Base-by-base conservation (phyloP, 2,888 invertebrate genomes). In the Thelaira solivaga region DNA sequence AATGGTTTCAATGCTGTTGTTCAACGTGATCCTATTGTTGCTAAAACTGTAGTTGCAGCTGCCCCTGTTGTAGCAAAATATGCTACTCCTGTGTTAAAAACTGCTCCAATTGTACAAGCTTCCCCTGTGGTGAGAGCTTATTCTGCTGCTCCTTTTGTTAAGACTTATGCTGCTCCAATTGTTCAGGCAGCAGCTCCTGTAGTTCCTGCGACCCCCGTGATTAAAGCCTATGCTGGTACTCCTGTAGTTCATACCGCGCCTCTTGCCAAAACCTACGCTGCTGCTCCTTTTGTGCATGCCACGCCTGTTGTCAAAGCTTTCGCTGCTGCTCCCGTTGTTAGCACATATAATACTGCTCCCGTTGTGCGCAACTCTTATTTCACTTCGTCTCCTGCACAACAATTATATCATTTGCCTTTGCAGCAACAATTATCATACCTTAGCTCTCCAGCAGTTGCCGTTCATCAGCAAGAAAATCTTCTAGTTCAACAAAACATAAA, bases 1-100 rank as follows among this genome's bases (percentile, higher is more conserved):
- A 90, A 90, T 75, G 91, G 91, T 78, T 91, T 91, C 85, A 91
- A 91, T 83, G 91, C 91, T 45, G 89, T 91, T 36, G 91, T 91
- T 13, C 89, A 89, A 82, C 90, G 90, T 79, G 90, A 90, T 83
- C 90, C 90, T 10, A 53, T 87, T 67, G 76, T 83, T 13, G 82
- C 82, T 11, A 76, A 83, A 20, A 82, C 82, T 45, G 81, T 82
- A 4, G 83, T 81, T 31, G 69, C 82, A 26, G 80, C 82, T 24
- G 80, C 83, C 41, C 79, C 76, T 11, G 75, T 53, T n/a, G 34
- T 71, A 3, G 53, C 34, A n/a, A 61, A 31, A 4, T 34, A 43
- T 36, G 59, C 43, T 34, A 76, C 71, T n/a, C n/a, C n/a, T n/a
- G n/a, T n/a, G n/a, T n/a, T n/a, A n/a, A n/a, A n/a, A 2, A 31